These are phyloP conservation scores for Lepidotrigona ventralis DNA, from an alignment of 1,140 invertebrate genomes.

Conservation along the genomic window DNA sequence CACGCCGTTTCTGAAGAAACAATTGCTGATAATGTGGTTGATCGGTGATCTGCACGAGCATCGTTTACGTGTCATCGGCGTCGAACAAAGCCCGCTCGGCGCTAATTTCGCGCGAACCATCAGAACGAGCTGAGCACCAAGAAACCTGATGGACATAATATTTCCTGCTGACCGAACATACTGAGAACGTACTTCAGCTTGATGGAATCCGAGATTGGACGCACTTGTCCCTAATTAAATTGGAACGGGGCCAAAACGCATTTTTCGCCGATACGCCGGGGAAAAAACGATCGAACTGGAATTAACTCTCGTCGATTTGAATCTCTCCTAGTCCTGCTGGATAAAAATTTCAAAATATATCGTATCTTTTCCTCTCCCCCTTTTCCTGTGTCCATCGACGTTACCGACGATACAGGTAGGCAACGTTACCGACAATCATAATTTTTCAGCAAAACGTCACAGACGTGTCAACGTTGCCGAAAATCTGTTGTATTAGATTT, in stretches of 20 bases:
- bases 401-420: neutral
- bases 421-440: neutral
- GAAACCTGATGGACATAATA: constrained; percentile 71
- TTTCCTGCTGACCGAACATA: constrained; percentile 63
- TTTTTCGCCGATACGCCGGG: neutral
- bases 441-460: neutral
- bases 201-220: constrained; percentile 58
- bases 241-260: constrained; percentile 39
- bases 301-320: neutral
- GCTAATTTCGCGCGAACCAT: constrained; percentile 66
- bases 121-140: constrained; percentile 62
- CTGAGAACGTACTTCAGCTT: constrained; percentile 25
- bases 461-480: neutral
- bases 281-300: neutral
- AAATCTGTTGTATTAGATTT: neutral
- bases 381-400: neutral
- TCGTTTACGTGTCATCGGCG: constrained; percentile 71
- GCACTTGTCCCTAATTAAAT: constrained; percentile 65
- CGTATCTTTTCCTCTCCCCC: too few relatives aligned
- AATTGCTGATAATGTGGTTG: constrained; percentile 58
- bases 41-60: constrained; percentile 61
- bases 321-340: neutral
- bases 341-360: neutral
- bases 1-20: constrained; percentile 41
- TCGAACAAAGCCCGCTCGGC: constrained; percentile 53